Percentiles rank a stretch among this genome's conserved stretches.
These are phyloP conservation scores for Heteractis magnifica DNA, from an alignment of 92 coral and sea anemone genomes.

Conservation along the genomic window DNA sequence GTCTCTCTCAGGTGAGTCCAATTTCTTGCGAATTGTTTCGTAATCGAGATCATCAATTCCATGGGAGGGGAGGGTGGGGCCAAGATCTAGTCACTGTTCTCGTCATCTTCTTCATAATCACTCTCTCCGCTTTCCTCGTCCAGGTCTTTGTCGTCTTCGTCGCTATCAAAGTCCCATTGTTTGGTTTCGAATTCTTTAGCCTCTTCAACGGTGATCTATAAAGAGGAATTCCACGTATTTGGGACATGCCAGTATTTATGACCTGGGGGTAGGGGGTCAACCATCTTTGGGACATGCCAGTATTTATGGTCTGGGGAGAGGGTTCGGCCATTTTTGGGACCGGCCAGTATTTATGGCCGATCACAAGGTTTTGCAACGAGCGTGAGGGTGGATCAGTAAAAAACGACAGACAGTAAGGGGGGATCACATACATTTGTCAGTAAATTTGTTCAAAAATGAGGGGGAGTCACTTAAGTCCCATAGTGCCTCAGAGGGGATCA, in stretches of 20 bases:
- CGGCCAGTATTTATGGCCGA: no score
- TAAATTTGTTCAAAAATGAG: no score
- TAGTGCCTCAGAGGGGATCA: no score
- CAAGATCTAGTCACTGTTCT: slow-evolving; percentile 67
- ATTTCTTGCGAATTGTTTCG: not conserved
- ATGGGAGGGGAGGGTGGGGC: slow-evolving; percentile 23
- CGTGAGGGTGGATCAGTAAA: no score
- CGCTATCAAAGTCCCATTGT: slow-evolving; percentile 97
- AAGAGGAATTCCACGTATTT: not conserved
- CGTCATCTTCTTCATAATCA: slow-evolving; percentile 86
- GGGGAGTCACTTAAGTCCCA: no score
- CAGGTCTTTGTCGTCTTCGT: slow-evolving; percentile 87
- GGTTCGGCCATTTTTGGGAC: not conserved
- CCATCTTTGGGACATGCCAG: no score
- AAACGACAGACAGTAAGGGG: no score
- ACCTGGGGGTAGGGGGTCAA: not conserved
- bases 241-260: no score
- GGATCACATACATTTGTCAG: no score
- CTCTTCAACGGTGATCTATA: slow-evolving; percentile 85
- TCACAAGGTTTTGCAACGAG: no score
- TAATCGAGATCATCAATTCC: not conserved
- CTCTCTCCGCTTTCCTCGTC: slow-evolving; percentile 91
- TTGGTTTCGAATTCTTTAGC: slow-evolving; percentile 91
- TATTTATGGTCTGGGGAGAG: not conserved
- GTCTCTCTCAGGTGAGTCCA: not conserved